Conservation (phyloP, 2,888 invertebrate species). For the Ceriagrion tenellum region DNA sequence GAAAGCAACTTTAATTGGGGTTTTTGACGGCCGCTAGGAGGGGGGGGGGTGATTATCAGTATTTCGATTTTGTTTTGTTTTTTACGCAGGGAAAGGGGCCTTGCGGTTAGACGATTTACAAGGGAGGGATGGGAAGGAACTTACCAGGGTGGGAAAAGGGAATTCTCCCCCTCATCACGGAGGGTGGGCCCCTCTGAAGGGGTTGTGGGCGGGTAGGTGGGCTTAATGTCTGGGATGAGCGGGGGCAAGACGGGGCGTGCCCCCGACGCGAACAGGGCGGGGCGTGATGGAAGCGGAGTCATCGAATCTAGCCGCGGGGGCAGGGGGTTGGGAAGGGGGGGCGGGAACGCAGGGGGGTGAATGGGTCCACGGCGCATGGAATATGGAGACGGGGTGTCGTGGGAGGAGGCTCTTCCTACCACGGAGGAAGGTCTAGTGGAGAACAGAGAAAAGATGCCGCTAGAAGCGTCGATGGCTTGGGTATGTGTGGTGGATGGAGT, state of each 20-base stretch:
- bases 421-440: background rate
- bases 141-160: background rate
- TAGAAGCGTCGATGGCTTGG: no score
- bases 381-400: background rate
- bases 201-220: background rate
- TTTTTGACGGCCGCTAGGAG: no score
- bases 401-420: background rate
- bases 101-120: background rate
- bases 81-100: background rate
- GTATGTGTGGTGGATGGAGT: no score
- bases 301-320: constrained; percentile 4
- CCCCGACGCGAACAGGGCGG: constrained; percentile 45
- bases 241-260: constrained; percentile 43
- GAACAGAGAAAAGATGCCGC: background rate
- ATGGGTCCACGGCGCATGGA: constrained; percentile 57
- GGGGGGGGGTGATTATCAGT: background rate
- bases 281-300: constrained; percentile 49
- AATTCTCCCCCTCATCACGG: background rate
- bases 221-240: background rate
- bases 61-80: background rate
- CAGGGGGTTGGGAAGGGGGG: background rate
- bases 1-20: background rate
- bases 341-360: background rate
- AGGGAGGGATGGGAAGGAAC: background rate
- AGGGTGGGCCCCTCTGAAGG: background rate